Evolutionary conservation across 2,113 vertebrate genomes (phyloP).

Genomic region (Tretioscincus oriximinensis): DNA sequence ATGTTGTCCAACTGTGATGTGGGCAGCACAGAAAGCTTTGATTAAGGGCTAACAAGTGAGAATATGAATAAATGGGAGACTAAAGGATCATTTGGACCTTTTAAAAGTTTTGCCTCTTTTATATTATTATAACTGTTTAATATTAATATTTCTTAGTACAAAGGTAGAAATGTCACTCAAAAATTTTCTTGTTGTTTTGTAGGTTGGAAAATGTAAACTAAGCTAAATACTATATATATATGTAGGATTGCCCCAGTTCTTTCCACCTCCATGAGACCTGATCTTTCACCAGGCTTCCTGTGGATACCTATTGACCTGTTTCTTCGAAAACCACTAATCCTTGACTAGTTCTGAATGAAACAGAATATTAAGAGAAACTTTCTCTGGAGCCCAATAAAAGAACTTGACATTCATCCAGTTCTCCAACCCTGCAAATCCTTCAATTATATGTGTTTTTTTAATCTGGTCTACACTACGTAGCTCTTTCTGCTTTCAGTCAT

Average conservation of each 20-base stretch:
- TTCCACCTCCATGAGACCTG: slow-evolving; percentile 22
- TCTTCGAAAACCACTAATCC: slow-evolving; percentile 53
- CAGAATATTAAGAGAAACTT: slow-evolving; percentile 58
- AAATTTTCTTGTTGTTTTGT: not conserved
- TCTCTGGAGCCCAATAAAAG: slow-evolving; percentile 58
- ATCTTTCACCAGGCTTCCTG: slow-evolving; percentile 32
- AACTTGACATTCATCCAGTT: slow-evolving; percentile 59
- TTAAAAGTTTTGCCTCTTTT: not conserved
- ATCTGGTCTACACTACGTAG: slow-evolving; percentile 48
- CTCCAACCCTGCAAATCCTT: slow-evolving; percentile 58
- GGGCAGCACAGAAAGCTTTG: too few species aligned
- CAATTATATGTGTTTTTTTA: slow-evolving; percentile 58
- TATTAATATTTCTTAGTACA: not conserved
- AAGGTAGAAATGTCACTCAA: not conserved
- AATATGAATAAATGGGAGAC: too few species aligned
- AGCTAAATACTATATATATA: not conserved
- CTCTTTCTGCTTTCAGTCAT: slow-evolving; percentile 56
- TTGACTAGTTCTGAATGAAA: slow-evolving; percentile 58
- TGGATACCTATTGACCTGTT: slow-evolving; percentile 32
- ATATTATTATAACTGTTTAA: not conserved
- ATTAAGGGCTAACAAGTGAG: too few species aligned
- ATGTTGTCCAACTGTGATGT: not conserved
- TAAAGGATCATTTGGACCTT: not conserved
- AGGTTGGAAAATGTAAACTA: not conserved
- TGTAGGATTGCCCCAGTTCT: slow-evolving; percentile 16